Evolutionary conservation across 2,113 vertebrate species (phyloP).

Genomic region (Perca flavescens): DNA sequence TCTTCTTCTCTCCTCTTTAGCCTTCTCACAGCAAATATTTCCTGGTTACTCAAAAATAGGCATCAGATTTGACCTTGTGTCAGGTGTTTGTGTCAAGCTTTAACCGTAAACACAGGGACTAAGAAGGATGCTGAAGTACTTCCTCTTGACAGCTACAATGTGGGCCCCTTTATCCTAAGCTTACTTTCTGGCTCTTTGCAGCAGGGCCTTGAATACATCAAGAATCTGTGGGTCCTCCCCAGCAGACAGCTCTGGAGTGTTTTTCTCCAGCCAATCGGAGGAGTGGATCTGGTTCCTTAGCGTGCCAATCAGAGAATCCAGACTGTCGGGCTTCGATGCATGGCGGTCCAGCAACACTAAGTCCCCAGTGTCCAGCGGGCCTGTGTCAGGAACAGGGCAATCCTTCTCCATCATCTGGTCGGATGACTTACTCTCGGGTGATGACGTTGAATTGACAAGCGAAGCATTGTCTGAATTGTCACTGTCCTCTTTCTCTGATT

Average conservation of each 20-base stretch:
- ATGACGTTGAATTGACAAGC: conserved; percentile 68
- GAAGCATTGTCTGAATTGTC: conserved; percentile 62
- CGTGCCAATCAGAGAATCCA: conserved; percentile 86
- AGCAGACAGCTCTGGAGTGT: conserved; percentile 85
- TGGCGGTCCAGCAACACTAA: conserved; percentile 78
- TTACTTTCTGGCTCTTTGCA: conserved; percentile 86
- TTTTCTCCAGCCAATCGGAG: conserved; percentile 89
- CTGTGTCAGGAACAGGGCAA: conserved; percentile 61
- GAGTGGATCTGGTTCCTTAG: conserved; percentile 87
- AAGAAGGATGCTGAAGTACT: conserved; percentile 18
- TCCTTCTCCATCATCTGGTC: conserved; percentile 77
- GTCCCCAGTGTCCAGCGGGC: conserved; percentile 76
- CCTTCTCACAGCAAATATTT: not conserved
- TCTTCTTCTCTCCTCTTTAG: conserved; percentile 13
- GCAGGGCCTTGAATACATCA: conserved; percentile 88
- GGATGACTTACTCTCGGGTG: conserved; percentile 68
- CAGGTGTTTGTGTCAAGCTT: conserved; percentile 28
- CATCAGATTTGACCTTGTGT: conserved; percentile 39
- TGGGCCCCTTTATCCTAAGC: conserved; percentile 34
- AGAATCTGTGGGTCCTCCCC: conserved; percentile 89
- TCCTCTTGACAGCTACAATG: conserved; percentile 35
- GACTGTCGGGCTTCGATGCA: conserved; percentile 71
- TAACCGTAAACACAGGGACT: conserved; percentile 4
- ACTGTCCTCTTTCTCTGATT: conserved; percentile 72
- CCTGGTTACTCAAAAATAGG: conserved; percentile 8